These are phyloP conservation scores for Apotomis capreana DNA, from an alignment of 2,888 invertebrate genomes.

Conservation along the genomic window DNA sequence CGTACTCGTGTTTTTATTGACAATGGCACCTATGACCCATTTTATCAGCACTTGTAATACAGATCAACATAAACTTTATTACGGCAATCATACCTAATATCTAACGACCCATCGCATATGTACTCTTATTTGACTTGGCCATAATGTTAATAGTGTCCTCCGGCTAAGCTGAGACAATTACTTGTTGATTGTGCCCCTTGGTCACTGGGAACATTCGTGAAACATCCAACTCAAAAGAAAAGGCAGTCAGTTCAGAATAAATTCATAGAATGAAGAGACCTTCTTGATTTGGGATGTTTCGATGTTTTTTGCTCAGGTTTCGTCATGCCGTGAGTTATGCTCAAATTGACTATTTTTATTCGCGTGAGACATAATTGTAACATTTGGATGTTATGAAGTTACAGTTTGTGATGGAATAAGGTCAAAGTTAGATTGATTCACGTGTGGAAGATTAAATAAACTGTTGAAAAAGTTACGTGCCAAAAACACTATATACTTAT, in stretches of 20 bases:
- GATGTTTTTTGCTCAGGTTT: slow-evolving; percentile 18
- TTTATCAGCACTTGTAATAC: slow-evolving; percentile 1
- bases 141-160: slow-evolving; percentile 72
- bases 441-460: slow-evolving; percentile 6
- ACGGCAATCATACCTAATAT: slow-evolving; percentile 13
- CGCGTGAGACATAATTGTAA: slow-evolving; percentile 29
- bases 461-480: not conserved
- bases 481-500: too few relatives aligned
- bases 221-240: not conserved
- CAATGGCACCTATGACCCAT: too few relatives aligned
- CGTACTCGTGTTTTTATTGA: too few relatives aligned
- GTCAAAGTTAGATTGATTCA: slow-evolving; percentile 26
- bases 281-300: slow-evolving; percentile 7
- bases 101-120: slow-evolving; percentile 26
- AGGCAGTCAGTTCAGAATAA: not conserved
- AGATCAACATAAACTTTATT: slow-evolving; percentile 27
- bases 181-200: slow-evolving; percentile 71
- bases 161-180: slow-evolving; percentile 66
- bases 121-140: slow-evolving; percentile 21
- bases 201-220: slow-evolving; percentile 49
- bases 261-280: not conserved
- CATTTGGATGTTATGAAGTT: slow-evolving; percentile 28
- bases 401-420: slow-evolving; percentile 26
- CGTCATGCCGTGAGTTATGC: slow-evolving; percentile 32
- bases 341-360: slow-evolving; percentile 32